Conservation (phyloP, 2,888 invertebrate genomes). For the Stictocephala bisonia region DNA sequence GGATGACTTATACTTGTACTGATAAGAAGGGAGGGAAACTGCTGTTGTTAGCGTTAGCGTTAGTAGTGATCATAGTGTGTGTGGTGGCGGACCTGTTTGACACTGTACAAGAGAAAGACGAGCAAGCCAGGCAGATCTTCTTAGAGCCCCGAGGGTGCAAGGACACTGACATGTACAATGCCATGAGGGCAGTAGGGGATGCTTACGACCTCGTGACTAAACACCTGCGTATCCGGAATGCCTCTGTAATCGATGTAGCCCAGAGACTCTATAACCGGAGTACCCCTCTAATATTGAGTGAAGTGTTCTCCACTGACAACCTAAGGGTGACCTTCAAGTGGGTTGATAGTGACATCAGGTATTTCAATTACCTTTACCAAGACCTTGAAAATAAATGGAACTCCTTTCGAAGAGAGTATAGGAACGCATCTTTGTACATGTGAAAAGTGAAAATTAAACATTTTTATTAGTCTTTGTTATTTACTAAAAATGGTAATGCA, state of each 20-base stretch:
- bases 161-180: conserved; percentile 25
- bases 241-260: neutral
- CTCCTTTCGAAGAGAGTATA: conserved; percentile 22
- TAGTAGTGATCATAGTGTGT: too few species aligned
- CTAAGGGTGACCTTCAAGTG: conserved; percentile 5
- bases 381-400: conserved; percentile 14
- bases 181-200: conserved; percentile 10
- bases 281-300: neutral
- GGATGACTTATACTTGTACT: too few species aligned
- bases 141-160: neutral
- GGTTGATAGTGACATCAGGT: conserved; percentile 5
- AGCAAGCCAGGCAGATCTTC: conserved; percentile 15
- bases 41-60: too few species aligned
- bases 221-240: conserved; percentile 23
- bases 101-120: neutral
- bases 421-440: neutral
- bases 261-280: conserved; percentile 2
- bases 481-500: too few species aligned
- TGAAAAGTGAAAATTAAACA: too few species aligned
- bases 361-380: conserved; percentile 27
- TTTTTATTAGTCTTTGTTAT: too few species aligned
- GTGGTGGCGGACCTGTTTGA: conserved; percentile 11
- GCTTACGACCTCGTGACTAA: conserved; percentile 4
- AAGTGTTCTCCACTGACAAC: conserved; percentile 19
- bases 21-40: too few species aligned